These are phyloP conservation scores for Mercenaria mercenaria DNA, from an alignment of 1,140 invertebrate genomes.

Conservation along the genomic window DNA sequence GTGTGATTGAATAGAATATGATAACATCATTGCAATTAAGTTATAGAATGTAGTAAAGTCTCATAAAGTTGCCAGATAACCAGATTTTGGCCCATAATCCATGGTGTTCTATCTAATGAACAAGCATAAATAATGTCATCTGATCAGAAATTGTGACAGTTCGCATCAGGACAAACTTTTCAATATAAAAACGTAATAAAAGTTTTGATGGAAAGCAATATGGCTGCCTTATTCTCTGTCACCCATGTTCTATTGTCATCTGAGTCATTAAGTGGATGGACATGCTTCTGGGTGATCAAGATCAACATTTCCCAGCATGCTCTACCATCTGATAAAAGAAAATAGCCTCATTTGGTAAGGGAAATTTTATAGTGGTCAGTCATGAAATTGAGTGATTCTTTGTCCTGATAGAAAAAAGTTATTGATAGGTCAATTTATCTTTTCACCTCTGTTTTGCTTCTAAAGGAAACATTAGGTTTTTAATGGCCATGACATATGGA, in stretches of 20 bases:
- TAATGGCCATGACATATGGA: conserved; percentile 33
- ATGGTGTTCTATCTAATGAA: conserved; percentile 41
- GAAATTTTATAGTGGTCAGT: conserved; percentile 29
- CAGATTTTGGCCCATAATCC: conserved; percentile 31
- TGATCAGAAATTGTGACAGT: conserved; percentile 55
- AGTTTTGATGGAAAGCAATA: conserved; percentile 51
- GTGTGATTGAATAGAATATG: conserved; percentile 3
- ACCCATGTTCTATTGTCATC: conserved; percentile 30
- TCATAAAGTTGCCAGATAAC: conserved; percentile 49
- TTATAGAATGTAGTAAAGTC: conserved; percentile 34
- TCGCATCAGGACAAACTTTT: conserved; percentile 50
- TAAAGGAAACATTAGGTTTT: conserved; percentile 27
- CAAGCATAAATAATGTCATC: conserved; percentile 46
- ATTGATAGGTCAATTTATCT: conserved; percentile 51
- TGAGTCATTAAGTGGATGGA: conserved; percentile 16
- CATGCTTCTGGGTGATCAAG: conserved; percentile 20
- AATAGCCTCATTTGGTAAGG: conserved; percentile 29
- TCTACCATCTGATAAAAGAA: conserved; percentile 21
- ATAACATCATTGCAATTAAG: conserved; percentile 57
- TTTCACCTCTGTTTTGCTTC: conserved; percentile 2
- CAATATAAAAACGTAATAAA: conserved; percentile 57
- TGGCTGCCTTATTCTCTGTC: not conserved
- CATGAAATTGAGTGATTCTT: conserved; percentile 46
- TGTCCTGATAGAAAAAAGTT: conserved; percentile 22
- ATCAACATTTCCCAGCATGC: conserved; percentile 17